Evolutionary conservation across 2,888 invertebrate species (phyloP), one percentile per base, ranked within the genome.

Genomic region (Tachina grossa): DNA sequence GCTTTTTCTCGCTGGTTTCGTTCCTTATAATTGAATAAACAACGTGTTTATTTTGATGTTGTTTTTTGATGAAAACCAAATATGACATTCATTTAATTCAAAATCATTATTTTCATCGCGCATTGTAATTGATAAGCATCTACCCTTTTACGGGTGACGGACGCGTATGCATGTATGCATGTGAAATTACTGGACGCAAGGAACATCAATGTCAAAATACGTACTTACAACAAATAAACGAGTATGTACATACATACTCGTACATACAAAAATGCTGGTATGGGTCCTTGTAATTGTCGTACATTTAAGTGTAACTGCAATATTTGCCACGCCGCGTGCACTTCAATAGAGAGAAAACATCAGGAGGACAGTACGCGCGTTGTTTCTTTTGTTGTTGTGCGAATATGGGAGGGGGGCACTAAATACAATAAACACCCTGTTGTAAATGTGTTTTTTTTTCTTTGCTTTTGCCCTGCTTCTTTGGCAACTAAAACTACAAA

Each of bases 51-150:
- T n/a, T 19, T 55, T 69, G 53, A 47, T 72, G 45, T 16, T 69
- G 16, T 43, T 43, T 16, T 89, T 90, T 91, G 89, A 92, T 89
- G 90, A 89, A 88, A 88, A 91, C 88, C 87, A 87, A 90, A 89
- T 90, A 89, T 92, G 92, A 92, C 92, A 90, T 91, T 91, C 90
- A 92, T 92, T 92, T 92, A 91, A 92, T 91, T 91, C 89, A 88
- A 89, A 91, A 90, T 91, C 92, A 91, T 92, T 91, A 92, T 91
- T 91, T 90, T 90, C 91, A 89, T 88, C 90, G 88, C 88, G 88
- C 89, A 88, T 87, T 88, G 90, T 89, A 90, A 91, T 91, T 90
- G 92, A 92, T 92, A 91, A 90, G 89, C 88, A 92, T 92, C 92
- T 91, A 88, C 90, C 89, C 86, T 83, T 79, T 75, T 63, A 47